phyloP scores from a whole-genome alignment of 2,113 vertebrate genomes.

The Trichechus manatus region DNA sequence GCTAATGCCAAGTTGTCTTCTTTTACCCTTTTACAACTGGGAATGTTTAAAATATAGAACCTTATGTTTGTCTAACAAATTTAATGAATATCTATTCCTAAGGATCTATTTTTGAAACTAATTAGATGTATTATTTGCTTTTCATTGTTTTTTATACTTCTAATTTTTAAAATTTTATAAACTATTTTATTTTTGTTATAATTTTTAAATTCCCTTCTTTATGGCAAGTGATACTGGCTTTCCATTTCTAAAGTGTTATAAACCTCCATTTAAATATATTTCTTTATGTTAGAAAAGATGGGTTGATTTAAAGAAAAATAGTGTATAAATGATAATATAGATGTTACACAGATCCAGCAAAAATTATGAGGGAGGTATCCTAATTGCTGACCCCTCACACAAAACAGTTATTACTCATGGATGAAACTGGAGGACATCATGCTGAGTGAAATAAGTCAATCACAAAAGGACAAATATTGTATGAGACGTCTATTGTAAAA shows the following conservation, averaged over 20 bases:
- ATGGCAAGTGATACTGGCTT: background rate
- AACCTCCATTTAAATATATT: background rate
- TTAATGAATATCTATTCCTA: background rate
- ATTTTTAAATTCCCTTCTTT: background rate
- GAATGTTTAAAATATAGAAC: background rate
- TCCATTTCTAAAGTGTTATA: background rate
- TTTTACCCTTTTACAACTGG: background rate
- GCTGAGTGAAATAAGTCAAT: too few relatives aligned
- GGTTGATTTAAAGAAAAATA: slow-evolving; percentile 29
- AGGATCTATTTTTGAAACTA: background rate
- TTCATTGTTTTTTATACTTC: slow-evolving; percentile 11
- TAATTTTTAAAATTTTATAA: slow-evolving; percentile 20
- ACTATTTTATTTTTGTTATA: slow-evolving; percentile 48
- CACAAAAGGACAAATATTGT: too few relatives aligned
- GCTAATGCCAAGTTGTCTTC: background rate
- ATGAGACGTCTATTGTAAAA: too few relatives aligned
- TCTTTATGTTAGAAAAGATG: background rate
- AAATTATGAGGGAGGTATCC: background rate
- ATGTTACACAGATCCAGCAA: background rate
- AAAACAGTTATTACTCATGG: too few relatives aligned
- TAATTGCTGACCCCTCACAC: background rate
- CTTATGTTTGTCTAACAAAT: background rate
- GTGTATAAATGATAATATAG: background rate
- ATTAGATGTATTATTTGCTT: slow-evolving; percentile 8
- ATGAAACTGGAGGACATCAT: too few relatives aligned